A percentile compares a stretch with the other conserved stretches of the same genome.
Evolutionary conservation across 2,113 vertebrate genomes (phyloP).

Genomic region (Thermophis baileyi): DNA sequence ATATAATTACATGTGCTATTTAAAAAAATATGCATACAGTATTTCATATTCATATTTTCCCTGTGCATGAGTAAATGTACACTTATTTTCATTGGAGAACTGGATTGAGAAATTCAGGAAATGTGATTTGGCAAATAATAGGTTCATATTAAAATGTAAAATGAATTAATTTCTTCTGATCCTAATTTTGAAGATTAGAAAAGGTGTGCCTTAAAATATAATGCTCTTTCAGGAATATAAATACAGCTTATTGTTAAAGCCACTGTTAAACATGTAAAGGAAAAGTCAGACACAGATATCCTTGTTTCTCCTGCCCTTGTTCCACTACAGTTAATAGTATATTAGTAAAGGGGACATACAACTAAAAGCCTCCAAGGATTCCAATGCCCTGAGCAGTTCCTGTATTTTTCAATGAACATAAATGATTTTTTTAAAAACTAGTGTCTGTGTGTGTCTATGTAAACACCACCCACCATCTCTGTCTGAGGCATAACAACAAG

Average conservation of each 20-base stretch:
- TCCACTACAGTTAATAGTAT: not conserved
- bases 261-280: not conserved
- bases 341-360: not conserved
- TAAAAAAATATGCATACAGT: not conserved
- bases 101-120: not conserved
- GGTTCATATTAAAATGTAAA: not conserved
- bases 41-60: not conserved
- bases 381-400: not conserved
- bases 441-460: not conserved
- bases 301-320: not conserved
- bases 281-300: not conserved
- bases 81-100: not conserved
- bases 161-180: not conserved
- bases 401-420: not conserved
- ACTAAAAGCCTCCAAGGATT: not conserved
- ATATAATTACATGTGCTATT: not conserved
- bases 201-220: not conserved
- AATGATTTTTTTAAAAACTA: not conserved
- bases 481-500: not conserved
- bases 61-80: not conserved
- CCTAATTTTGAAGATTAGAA: not conserved
- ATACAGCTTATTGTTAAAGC: not conserved
- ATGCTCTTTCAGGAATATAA: not conserved
- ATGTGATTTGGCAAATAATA: not conserved
- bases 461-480: not conserved